Evolutionary conservation across 2,113 vertebrate genomes (phyloP).

Genomic region (Trematomus loennbergii): DNA sequence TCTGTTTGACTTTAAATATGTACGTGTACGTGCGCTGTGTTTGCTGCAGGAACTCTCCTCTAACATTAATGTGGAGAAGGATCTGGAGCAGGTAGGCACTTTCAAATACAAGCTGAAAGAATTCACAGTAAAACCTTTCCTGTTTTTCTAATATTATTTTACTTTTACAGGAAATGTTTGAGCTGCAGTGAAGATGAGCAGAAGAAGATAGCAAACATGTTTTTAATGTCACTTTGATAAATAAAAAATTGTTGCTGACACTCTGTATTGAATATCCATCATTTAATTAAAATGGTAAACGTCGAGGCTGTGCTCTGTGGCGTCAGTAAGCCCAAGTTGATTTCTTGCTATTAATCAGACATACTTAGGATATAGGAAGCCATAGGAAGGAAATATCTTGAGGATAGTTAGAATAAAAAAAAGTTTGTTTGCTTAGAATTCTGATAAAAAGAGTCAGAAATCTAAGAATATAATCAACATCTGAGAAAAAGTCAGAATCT

Average conservation of each 20-base stretch:
- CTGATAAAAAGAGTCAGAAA: no score
- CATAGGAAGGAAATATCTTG: no score
- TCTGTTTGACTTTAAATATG: constrained; percentile 25
- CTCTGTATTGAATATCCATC: neutral
- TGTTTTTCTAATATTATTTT: constrained; percentile 13
- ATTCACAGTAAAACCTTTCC: neutral
- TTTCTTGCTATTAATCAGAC: no score
- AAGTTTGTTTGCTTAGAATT: no score
- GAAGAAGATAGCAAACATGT: constrained; percentile 1
- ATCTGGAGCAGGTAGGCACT: constrained; percentile 75
- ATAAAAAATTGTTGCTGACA: constrained; percentile 15
- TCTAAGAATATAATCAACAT: no score
- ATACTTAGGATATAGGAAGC: no score
- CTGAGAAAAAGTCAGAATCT: no score
- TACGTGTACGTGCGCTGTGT: constrained; percentile 34
- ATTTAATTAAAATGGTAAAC: constrained; percentile 22
- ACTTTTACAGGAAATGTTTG: constrained; percentile 70
- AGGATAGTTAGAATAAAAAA: no score
- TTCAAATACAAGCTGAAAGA: neutral
- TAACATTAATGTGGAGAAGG: constrained; percentile 58
- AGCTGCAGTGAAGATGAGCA: constrained; percentile 16
- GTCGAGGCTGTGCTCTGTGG: neutral
- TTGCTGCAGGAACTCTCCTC: constrained; percentile 54
- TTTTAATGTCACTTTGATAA: constrained; percentile 5
- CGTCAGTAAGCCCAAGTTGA: no score